Conservation (phyloP, 1,140 invertebrate species). For the Drosophila sp. region DNA sequence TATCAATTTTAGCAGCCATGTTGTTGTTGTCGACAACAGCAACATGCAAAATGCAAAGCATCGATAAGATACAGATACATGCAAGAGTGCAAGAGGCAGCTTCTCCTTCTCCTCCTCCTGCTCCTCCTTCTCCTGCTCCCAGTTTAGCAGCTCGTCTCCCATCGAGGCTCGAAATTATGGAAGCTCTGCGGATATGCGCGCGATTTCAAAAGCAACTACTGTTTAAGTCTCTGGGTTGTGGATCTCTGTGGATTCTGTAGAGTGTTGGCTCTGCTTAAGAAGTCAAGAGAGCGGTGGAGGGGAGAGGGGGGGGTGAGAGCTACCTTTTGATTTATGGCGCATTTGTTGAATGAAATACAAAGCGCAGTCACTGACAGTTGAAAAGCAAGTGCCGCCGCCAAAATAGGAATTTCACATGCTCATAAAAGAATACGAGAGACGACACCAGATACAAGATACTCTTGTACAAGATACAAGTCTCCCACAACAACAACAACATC, state of each 20-base stretch:
- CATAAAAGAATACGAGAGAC: constrained; percentile 51
- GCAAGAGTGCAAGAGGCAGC: constrained; percentile 6
- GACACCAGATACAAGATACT: constrained; percentile 9
- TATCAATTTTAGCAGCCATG: constrained; percentile 38
- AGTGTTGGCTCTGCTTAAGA: neutral
- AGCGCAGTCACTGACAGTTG: constrained; percentile 75
- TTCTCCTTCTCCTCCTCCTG: neutral
- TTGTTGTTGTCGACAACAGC: constrained; percentile 70
- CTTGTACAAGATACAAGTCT: neutral
- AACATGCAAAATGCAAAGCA: constrained; percentile 83
- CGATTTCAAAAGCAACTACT: constrained; percentile 83
- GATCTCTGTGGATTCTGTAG: neutral
- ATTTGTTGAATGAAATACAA: constrained; percentile 76
- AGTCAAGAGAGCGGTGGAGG: neutral
- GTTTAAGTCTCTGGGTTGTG: constrained; percentile 44
- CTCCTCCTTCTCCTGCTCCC: neutral
- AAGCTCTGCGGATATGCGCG: constrained; percentile 82
- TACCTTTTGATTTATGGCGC: constrained; percentile 76
- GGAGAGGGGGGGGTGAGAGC: neutral
- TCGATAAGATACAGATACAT: constrained; percentile 74
- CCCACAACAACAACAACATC: constrained; percentile 2
- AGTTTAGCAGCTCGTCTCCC: neutral
- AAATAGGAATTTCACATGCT: constrained; percentile 77
- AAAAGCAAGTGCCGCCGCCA: constrained; percentile 71
- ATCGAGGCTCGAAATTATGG: constrained; percentile 68